These are phyloP conservation scores for Armadillidium nasatum DNA, from an alignment of 1,140 invertebrate species.

Conservation along the genomic window DNA sequence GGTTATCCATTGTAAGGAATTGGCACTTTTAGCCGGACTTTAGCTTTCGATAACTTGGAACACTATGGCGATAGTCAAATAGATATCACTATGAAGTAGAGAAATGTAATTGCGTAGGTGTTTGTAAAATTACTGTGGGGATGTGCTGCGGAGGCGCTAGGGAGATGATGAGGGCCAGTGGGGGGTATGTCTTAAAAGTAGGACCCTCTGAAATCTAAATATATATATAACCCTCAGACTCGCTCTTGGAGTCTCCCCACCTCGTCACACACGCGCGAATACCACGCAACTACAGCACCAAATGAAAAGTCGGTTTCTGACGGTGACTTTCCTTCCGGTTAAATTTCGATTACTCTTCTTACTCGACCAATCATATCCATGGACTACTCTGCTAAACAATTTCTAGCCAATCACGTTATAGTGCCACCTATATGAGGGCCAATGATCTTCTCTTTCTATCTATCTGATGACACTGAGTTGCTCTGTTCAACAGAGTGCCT, in stretches of 20 bases:
- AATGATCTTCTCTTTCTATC: not conserved
- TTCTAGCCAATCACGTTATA: not conserved
- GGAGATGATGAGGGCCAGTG: not conserved
- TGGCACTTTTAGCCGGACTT: not conserved
- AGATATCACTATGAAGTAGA: not conserved
- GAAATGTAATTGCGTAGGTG: not conserved
- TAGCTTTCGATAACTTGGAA: too few relatives aligned
- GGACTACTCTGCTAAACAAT: not conserved
- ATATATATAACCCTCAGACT: not conserved
- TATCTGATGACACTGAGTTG: not conserved
- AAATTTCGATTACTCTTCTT: not conserved
- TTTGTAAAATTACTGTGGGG: not conserved
- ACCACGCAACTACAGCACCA: not conserved
- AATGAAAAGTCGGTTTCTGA: not conserved
- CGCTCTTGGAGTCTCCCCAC: not conserved
- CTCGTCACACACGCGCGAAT: slow-evolving; percentile 1
- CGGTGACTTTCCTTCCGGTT: not conserved
- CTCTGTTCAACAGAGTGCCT: not conserved
- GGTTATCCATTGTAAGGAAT: not conserved
- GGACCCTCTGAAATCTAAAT: not conserved
- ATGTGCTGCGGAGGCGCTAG: not conserved
- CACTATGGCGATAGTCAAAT: not conserved
- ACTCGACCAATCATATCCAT: not conserved
- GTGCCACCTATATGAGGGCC: not conserved
- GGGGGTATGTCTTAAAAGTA: not conserved